Percentiles rank a stretch among this genome's conserved stretches.
Conservation (phyloP, 2,113 vertebrate species). For the Leptobrachium leishanense region DNA sequence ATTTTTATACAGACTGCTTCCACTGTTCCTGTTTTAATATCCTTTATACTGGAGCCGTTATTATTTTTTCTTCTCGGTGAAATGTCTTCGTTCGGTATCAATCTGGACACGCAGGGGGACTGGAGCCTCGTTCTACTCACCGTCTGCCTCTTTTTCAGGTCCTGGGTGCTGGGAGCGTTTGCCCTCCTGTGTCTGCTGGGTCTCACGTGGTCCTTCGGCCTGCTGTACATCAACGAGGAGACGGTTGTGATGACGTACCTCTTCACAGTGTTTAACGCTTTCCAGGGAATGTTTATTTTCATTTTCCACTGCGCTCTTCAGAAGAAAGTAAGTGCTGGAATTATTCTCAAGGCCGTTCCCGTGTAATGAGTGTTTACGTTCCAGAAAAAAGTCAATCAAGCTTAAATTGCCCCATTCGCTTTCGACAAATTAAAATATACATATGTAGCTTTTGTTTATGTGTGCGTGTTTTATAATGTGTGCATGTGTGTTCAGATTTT, state of each 20-base stretch:
- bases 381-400: slow-evolving; percentile 11
- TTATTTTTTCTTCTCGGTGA: no score
- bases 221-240: slow-evolving; percentile 94
- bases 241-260: slow-evolving; percentile 97
- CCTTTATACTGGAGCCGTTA: no score
- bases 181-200: slow-evolving; percentile 93
- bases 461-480: no score
- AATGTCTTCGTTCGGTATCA: no score
- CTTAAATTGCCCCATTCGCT: no score
- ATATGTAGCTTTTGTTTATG: no score
- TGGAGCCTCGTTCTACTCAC: no score
- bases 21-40: no score
- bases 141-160: slow-evolving; percentile 78
- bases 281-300: slow-evolving; percentile 99
- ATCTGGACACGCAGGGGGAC: no score
- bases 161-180: slow-evolving; percentile 96
- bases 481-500: no score
- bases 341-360: neutral
- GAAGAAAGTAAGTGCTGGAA: slow-evolving; percentile 86
- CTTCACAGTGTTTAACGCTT: slow-evolving; percentile 97
- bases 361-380: neutral
- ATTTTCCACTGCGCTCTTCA: slow-evolving; percentile 97
- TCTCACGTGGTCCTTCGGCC: slow-evolving; percentile 94
- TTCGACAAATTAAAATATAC: no score
- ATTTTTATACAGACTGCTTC: no score